Conservation (phyloP, 1,140 invertebrate genomes). For the Oscheius sp. region DNA sequence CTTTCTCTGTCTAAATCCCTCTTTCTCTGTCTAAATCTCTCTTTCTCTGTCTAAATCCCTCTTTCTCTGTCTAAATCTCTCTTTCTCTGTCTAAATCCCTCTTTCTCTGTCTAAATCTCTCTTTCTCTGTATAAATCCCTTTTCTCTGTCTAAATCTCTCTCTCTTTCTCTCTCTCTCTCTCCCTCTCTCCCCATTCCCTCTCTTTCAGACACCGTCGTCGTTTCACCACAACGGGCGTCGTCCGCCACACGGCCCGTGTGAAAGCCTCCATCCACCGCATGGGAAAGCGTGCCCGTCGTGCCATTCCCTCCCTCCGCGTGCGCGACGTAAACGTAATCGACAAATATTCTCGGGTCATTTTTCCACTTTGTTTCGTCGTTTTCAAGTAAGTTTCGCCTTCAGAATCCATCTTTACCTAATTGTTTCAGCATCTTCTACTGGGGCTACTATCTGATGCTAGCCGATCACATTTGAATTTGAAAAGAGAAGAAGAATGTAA, state of each 20-base stretch:
- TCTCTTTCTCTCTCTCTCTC: neutral
- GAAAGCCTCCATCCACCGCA: slow-evolving; percentile 22
- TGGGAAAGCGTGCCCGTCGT: slow-evolving; percentile 12
- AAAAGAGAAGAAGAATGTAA: too few relatives aligned
- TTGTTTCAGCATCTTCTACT: slow-evolving; percentile 43
- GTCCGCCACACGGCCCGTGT: slow-evolving; percentile 6
- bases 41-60: too few relatives aligned
- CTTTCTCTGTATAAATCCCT: too few relatives aligned
- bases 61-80: too few relatives aligned
- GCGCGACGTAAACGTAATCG: slow-evolving; percentile 93
- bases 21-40: too few relatives aligned
- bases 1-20: too few relatives aligned
- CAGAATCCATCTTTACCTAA: neutral
- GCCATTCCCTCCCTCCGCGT: slow-evolving; percentile 40
- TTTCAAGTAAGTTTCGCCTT: slow-evolving; percentile 35
- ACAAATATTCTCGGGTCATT: slow-evolving; percentile 76
- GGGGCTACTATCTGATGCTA: slow-evolving; percentile 45
- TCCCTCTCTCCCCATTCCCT: neutral
- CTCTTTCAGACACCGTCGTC: slow-evolving; percentile 7
- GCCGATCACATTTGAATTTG: too few relatives aligned
- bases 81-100: too few relatives aligned
- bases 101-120: too few relatives aligned
- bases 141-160: too few relatives aligned
- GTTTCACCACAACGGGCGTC: slow-evolving; percentile 4
- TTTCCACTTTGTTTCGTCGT: slow-evolving; percentile 41